phyloP scores from a whole-genome alignment of 2,888 invertebrate genomes.

The Zeuzera pyrina region DNA sequence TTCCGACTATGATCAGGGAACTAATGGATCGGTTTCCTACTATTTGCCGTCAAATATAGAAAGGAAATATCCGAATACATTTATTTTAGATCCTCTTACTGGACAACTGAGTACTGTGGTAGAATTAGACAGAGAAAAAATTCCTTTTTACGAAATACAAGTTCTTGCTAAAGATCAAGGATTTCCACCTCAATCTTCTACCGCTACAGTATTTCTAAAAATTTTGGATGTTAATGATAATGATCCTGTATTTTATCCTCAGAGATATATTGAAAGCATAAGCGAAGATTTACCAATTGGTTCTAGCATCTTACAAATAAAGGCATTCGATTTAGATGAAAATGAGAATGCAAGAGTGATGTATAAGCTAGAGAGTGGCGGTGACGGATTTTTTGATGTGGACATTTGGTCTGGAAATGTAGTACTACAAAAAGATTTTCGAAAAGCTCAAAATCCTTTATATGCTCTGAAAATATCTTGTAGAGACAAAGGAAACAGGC shows the following conservation, averaged over 20 bases:
- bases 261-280: constrained; percentile 85
- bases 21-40: constrained; percentile 92
- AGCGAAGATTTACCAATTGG: constrained; percentile 78
- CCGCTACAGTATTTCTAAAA: constrained; percentile 86
- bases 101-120: constrained; percentile 87
- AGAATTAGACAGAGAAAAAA: constrained; percentile 86
- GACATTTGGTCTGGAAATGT: constrained; percentile 86
- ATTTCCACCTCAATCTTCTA: constrained; percentile 90
- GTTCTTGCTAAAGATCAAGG: constrained; percentile 95
- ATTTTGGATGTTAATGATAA: constrained; percentile 95
- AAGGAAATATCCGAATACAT: constrained; percentile 87
- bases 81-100: constrained; percentile 85
- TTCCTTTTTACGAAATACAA: constrained; percentile 83
- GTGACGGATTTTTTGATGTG: constrained; percentile 85
- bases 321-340: constrained; percentile 88
- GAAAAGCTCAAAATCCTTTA: constrained; percentile 76
- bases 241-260: constrained; percentile 92
- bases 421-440: constrained; percentile 77
- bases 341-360: constrained; percentile 89
- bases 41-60: constrained; percentile 83
- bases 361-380: constrained; percentile 84
- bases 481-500: constrained; percentile 84
- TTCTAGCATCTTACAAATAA: constrained; percentile 79
- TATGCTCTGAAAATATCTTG: constrained; percentile 85
- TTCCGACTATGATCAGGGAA: constrained; percentile 93